Conservation (phyloP, 2,113 vertebrate genomes). For the Amblyornis subalaris region DNA sequence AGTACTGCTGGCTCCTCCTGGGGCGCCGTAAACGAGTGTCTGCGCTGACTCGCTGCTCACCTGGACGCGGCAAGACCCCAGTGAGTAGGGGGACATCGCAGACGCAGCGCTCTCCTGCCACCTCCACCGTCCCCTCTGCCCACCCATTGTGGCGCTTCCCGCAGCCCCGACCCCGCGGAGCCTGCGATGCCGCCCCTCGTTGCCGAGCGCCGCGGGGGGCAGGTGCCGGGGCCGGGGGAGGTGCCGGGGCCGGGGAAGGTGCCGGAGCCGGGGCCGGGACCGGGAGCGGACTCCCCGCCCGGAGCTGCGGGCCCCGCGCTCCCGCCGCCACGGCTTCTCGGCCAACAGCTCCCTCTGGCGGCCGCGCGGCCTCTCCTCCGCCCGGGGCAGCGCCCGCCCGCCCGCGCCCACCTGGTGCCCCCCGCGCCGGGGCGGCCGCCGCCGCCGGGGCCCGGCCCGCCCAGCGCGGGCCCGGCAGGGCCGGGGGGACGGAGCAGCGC, state of each 20-base stretch:
- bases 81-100: accelerated
- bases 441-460: not conserved
- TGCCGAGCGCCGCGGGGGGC: not conserved
- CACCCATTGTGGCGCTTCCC: not conserved
- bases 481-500: not conserved
- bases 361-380: too few species aligned
- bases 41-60: not conserved
- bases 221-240: not conserved
- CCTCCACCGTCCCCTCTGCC: not conserved
- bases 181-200: not conserved
- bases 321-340: too few species aligned
- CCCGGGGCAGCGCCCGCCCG: too few species aligned
- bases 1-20: not conserved
- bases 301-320: too few species aligned
- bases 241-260: not conserved
- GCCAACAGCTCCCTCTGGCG: too few species aligned
- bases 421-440: too few species aligned
- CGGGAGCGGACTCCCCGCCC: not conserved
- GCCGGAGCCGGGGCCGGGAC: not conserved
- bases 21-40: accelerated
- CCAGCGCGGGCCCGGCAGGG: too few species aligned
- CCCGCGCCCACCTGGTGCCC: too few species aligned
- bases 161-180: not conserved
- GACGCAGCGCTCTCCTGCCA: not conserved
- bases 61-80: not conserved